Evolutionary conservation across 2,113 vertebrate genomes (phyloP).

Genomic region (Nettapus auritus): DNA sequence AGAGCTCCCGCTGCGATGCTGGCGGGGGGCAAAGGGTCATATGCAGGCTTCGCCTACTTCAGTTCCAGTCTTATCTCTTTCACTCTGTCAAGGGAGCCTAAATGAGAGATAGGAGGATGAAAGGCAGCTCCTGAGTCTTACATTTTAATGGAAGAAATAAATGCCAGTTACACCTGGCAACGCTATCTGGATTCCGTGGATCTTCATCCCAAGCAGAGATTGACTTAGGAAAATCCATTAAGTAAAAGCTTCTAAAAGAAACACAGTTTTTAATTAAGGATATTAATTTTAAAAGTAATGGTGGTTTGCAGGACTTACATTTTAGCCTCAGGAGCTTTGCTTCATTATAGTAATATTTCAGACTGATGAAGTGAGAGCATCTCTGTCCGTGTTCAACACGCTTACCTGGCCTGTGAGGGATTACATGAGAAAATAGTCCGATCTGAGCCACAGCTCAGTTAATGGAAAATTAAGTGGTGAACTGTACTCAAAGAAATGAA

Average conservation of each 20-base stretch:
- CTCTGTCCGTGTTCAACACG: background rate
- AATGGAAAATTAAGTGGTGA: background rate
- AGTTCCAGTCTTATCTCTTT: conserved; percentile 69
- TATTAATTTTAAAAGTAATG: background rate
- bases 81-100: conserved; percentile 5
- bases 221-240: background rate
- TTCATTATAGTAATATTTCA: background rate
- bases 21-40: conserved; percentile 64
- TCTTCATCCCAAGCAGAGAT: conserved; percentile 3
- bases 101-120: conserved; percentile 54
- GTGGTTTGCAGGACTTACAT: background rate
- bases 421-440: background rate
- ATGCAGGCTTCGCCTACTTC: conserved; percentile 46
- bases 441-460: background rate
- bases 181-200: background rate
- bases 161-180: conserved; percentile 65
- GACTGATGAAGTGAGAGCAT: fast-evolving
- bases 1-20: background rate
- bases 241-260: background rate
- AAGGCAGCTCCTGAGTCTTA: conserved; percentile 20
- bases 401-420: background rate
- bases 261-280: background rate
- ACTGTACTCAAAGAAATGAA: background rate
- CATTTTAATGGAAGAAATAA: conserved; percentile 62
- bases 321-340: conserved; percentile 7